Evolutionary conservation across 2,888 invertebrate species (phyloP), one percentile per base, ranked within the genome.

Genomic region (Apotomis turbidana): DNA sequence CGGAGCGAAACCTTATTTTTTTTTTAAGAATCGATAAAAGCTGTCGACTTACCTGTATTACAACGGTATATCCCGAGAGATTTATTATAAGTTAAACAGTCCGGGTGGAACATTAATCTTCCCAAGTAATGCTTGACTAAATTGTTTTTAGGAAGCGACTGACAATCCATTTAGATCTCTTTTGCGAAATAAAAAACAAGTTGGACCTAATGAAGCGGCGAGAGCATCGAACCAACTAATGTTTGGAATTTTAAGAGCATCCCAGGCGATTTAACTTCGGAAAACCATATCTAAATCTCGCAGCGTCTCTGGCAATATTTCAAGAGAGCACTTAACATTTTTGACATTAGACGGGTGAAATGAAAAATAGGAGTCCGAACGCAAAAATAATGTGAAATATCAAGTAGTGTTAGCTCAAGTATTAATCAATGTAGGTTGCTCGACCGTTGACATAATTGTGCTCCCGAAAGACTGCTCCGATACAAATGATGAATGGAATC

Each of bases 291-390:
- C 74, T 68, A 54, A 71, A 71, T 67, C 67, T 44, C 58, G 38
- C 49, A 51, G 61, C 58, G 74, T 78, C 76, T 76, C 83, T 87
- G 88, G 87, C 87, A 87, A 83, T 88, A 87, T 86, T 87, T 89
- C 87, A 87, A 87, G 83, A 85, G 84, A 87, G 85, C 87, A 87
- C 88, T 88, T 86, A 87, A 85, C 81, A 81, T 84, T 83, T 84
- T 85, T 84, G 83, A 85, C 83, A 83, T 80, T 79, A 80, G 80
- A 81, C 73, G 51, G 52, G 73, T 41, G 58, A 58, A 71, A 70
- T 70, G 71, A 72, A 71, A 63, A 72, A 72, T 72, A 68, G 72
- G 61, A 76, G 77, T 74, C 73, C 66, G 74, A 75, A 74, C 71
- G 76, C 76, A 77, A 80, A 77, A 72, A 74, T 73, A 71, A 75